Evolutionary conservation across 2,113 vertebrate genomes (phyloP).

Genomic region (Menura novaehollandiae): DNA sequence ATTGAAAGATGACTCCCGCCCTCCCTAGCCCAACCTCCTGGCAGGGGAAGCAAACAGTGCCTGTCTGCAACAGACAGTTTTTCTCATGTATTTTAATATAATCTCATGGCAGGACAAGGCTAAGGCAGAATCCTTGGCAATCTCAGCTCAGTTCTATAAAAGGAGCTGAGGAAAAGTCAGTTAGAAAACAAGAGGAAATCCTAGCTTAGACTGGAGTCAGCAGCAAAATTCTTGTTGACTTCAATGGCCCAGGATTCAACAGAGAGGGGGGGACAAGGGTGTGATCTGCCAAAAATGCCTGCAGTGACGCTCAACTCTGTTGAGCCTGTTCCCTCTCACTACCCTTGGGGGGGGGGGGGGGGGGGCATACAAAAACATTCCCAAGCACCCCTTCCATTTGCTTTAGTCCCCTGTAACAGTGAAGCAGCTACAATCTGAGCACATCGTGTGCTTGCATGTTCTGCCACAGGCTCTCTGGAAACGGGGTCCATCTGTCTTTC

Average conservation of each 20-base stretch:
- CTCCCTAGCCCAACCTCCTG: neutral
- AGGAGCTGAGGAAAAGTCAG: neutral
- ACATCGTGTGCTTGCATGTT: neutral
- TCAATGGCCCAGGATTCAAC: neutral
- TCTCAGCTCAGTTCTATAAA: neutral
- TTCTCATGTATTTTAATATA: neutral
- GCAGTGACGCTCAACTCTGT: neutral
- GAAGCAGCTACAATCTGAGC: neutral
- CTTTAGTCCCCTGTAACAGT: neutral
- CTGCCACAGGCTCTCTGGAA: neutral
- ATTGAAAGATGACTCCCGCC: constrained; percentile 41
- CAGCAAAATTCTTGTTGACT: neutral
- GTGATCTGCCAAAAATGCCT: neutral
- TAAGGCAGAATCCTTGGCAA: neutral
- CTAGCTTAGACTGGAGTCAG: neutral
- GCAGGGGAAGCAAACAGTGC: constrained; percentile 5
- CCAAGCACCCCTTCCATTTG: neutral
- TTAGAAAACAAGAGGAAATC: neutral
- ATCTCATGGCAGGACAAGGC: neutral
- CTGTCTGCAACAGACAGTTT: neutral
- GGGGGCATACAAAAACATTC: neutral
- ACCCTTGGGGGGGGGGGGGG: neutral
- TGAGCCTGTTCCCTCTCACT: neutral
- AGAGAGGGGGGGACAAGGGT: neutral
- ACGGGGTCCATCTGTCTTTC: rapidly evolving